Evolutionary conservation across 2,113 vertebrate genomes (phyloP), one percentile per base, ranked within the genome.

Genomic region (Ammodytes marinus): DNA sequence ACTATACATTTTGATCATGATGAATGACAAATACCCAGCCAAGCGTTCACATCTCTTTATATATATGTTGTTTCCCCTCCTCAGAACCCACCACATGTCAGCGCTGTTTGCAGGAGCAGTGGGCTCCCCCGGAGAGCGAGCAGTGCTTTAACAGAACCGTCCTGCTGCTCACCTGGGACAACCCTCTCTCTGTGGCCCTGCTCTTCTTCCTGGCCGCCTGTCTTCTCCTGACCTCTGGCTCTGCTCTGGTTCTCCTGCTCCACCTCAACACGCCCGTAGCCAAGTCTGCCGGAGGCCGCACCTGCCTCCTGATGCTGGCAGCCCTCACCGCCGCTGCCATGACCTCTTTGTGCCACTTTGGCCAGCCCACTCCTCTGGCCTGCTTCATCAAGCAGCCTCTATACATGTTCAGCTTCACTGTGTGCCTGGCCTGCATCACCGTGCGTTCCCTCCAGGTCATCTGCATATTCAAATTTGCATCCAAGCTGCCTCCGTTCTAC

Each of bases 381-480:
- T 97, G 96, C 60, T 8, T 95, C 52, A 89, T 95, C 54, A 94
- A 94, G 87, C 93, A 95, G 88, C 87, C 92, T 10, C 69, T 97
- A 45, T 96, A 95, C 84, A 87, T 82, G 1, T 19, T 96, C 83
- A 95, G 96, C 88, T 95, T 96, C 87, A 94, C 94, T 4, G 8
- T 95, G 83, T 96, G 95, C 79, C 86, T 97, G 46, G 89, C 96
- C 63, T 96, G 95, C 82, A 89, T 96, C 40, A 66, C 95, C 0
- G 90, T 96, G 57, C 91, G 95, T 6, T 93, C 96, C 15, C 93
- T 97, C 79, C 96, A 98, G 93, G 95, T 97, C 2, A 88, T 96
- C 66, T 96, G 94, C 65, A 90, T 96, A 89, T 97, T 98, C 79
- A 97, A 95, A 78, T 91, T 97, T 92, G 90, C 96, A 19, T 87